Percentiles rank a stretch among this genome's conserved stretches.
Conservation (phyloP, 2,797 vertebrate genomes). For the Ciconia nigra region DNA sequence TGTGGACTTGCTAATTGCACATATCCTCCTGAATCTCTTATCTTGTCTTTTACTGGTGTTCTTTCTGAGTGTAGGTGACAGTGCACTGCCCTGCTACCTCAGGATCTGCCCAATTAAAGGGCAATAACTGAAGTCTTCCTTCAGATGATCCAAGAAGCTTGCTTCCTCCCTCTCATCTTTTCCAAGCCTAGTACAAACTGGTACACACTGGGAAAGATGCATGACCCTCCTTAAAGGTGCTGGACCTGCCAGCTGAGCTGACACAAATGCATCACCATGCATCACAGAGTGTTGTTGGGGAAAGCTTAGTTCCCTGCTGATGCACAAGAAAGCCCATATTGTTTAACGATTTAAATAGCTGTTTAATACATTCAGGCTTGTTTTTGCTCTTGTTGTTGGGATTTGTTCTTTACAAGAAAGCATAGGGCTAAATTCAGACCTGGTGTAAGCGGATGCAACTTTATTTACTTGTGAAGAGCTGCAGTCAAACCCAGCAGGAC, state of each 20-base stretch:
- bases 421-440: background rate
- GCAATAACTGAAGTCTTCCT: background rate
- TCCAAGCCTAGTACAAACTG: background rate
- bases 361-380: conserved; percentile 14
- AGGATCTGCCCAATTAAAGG: background rate
- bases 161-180: background rate
- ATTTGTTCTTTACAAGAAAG: background rate
- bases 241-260: background rate
- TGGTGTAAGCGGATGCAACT: background rate
- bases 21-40: background rate
- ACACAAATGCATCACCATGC: background rate
- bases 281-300: background rate
- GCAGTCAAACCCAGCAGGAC: background rate
- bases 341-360: background rate
- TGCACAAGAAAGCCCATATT: conserved; percentile 17
- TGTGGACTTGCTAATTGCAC: background rate
- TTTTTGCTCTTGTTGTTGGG: background rate
- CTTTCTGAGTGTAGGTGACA: background rate
- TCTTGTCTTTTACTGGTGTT: background rate
- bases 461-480: background rate
- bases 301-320: conserved; percentile 36
- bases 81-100: background rate
- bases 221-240: background rate
- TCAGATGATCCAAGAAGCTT: background rate
- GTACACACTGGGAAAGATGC: background rate